These are phyloP conservation scores for Anagrus nilaparvatae DNA, from an alignment of 1,140 invertebrate species.

Conservation along the genomic window DNA sequence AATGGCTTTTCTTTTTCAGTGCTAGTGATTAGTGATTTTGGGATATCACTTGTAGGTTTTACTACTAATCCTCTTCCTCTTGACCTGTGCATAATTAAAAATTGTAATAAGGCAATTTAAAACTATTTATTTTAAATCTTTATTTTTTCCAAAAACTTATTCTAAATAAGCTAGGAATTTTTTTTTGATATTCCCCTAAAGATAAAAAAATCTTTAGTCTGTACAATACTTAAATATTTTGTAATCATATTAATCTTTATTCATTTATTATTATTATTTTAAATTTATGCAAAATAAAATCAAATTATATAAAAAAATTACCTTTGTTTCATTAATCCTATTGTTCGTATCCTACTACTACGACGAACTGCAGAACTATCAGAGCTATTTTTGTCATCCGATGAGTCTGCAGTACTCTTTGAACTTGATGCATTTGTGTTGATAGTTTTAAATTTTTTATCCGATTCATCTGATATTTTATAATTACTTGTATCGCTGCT, in stretches of 20 bases:
- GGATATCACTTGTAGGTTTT: slow-evolving; percentile 31
- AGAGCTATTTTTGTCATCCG: slow-evolving; percentile 36
- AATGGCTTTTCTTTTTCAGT: slow-evolving; percentile 28
- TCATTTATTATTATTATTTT: too few species aligned
- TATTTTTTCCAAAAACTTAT: background rate
- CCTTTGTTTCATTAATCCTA: slow-evolving; percentile 38
- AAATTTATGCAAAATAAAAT: too few species aligned
- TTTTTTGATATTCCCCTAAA: too few species aligned
- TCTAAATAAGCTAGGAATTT: too few species aligned
- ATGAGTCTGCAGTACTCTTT: slow-evolving; percentile 41
- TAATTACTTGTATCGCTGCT: too few species aligned
- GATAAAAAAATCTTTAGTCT: too few species aligned
- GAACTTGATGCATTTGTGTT: too few species aligned
- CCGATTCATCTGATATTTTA: too few species aligned
- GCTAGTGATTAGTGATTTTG: slow-evolving; percentile 24
- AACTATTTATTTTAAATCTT: slow-evolving; percentile 10
- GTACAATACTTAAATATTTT: too few species aligned
- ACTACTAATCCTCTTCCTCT: slow-evolving; percentile 36
- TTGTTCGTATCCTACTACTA: slow-evolving; percentile 40
- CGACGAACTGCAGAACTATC: slow-evolving; percentile 38
- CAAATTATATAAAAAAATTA: too few species aligned
- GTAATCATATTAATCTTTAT: slow-evolving; percentile 13
- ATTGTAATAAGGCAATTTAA: slow-evolving; percentile 9
- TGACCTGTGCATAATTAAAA: too few species aligned
- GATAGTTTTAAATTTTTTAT: too few species aligned